Conservation (phyloP, 92 coral and sea anemone species). For the Chrysogorgia sp. region DNA sequence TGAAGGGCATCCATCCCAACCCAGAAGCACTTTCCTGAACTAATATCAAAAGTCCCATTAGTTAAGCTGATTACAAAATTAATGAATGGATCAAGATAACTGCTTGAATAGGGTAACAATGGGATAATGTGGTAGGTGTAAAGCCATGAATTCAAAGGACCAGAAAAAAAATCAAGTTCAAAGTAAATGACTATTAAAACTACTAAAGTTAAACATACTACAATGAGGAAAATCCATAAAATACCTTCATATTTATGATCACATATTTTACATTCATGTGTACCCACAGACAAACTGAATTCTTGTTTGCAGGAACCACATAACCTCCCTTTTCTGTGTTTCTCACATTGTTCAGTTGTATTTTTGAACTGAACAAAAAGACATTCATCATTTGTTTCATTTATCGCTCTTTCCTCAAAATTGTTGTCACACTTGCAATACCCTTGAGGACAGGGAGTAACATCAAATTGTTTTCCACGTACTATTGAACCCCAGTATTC, state of each 20-base stretch:
- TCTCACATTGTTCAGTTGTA: slow-evolving; percentile 55
- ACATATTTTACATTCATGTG: slow-evolving; percentile 52
- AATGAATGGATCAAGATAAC: slow-evolving; percentile 66
- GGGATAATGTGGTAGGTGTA: slow-evolving; percentile 79
- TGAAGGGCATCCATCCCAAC: slow-evolving; percentile 71
- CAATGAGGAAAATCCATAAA: slow-evolving; percentile 69
- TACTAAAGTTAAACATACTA: slow-evolving; percentile 49
- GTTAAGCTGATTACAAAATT: slow-evolving; percentile 72
- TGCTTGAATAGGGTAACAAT: slow-evolving; percentile 65
- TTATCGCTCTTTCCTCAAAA: not conserved
- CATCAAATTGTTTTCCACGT: not conserved
- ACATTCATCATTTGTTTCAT: slow-evolving; percentile 1
- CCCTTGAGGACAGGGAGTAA: slow-evolving; percentile 51
- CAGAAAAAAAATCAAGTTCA: slow-evolving; percentile 77
- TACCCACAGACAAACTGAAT: slow-evolving; percentile 70
- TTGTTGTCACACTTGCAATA: slow-evolving; percentile 36
- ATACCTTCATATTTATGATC: slow-evolving; percentile 40
- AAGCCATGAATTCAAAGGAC: slow-evolving; percentile 84
- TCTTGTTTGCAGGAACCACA: slow-evolving; percentile 74
- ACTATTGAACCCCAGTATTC: slow-evolving; percentile 63
- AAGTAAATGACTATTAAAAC: slow-evolving; percentile 73
- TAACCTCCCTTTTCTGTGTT: slow-evolving; percentile 61
- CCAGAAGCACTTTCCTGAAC: slow-evolving; percentile 63
- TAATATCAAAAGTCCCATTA: slow-evolving; percentile 55
- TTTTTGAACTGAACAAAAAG: slow-evolving; percentile 35